phyloP scores from a whole-genome alignment of 1,140 invertebrate species.

The Micrasema longulum region DNA sequence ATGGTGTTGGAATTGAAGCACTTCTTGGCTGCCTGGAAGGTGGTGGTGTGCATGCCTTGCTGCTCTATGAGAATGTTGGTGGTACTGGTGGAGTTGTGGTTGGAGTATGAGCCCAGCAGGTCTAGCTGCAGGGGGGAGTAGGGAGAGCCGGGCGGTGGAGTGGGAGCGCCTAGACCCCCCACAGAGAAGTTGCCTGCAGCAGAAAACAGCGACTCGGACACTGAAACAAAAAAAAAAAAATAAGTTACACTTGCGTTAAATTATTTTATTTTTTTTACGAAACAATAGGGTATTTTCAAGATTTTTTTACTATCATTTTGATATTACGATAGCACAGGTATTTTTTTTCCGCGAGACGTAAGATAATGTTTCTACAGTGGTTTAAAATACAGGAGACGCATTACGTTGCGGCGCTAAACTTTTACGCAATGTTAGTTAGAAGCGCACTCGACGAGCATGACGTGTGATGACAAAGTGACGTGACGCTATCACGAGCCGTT shows the following conservation, averaged over 20 bases:
- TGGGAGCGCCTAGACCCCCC: slow-evolving; percentile 74
- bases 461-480: too few relatives aligned
- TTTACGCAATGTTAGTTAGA: too few relatives aligned
- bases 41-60: slow-evolving; percentile 31
- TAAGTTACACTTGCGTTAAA: not conserved
- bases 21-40: slow-evolving; percentile 38
- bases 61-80: slow-evolving; percentile 47
- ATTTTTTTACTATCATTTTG: too few relatives aligned
- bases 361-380: too few relatives aligned
- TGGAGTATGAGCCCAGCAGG: slow-evolving; percentile 64
- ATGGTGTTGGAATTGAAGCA: slow-evolving; percentile 36
- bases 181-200: slow-evolving; percentile 68
- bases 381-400: too few relatives aligned
- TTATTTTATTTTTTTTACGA: too few relatives aligned
- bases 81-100: slow-evolving; percentile 53
- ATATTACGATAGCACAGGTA: too few relatives aligned
- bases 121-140: slow-evolving; percentile 78
- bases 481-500: too few relatives aligned
- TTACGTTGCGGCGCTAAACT: too few relatives aligned
- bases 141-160: slow-evolving; percentile 75
- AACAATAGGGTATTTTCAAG: too few relatives aligned
- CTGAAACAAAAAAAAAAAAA: slow-evolving; percentile 58
- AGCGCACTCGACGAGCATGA: too few relatives aligned
- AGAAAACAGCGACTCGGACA: slow-evolving; percentile 77
- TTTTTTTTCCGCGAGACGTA: too few relatives aligned